Conservation (phyloP, 2,888 invertebrate genomes). For the Agrotis exclamationis region DNA sequence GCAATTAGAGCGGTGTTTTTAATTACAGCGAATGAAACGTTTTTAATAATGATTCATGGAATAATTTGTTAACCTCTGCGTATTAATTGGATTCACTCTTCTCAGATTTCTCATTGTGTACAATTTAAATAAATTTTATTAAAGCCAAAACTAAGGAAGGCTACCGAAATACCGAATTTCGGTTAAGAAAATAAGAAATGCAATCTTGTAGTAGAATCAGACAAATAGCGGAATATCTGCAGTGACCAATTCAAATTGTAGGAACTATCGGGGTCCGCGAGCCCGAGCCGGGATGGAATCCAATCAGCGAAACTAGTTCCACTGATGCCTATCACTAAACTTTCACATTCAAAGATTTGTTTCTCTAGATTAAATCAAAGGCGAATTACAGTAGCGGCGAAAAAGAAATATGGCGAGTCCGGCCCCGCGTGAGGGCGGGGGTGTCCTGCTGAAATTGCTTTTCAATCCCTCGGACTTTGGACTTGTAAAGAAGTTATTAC, state of each 20-base stretch:
- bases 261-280: constrained; percentile 78
- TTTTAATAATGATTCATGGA: constrained; percentile 43
- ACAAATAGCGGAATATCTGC: constrained; percentile 85
- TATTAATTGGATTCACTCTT: constrained; percentile 32
- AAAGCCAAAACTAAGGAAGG: constrained; percentile 59
- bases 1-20: constrained; percentile 47
- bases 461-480: constrained; percentile 92
- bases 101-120: constrained; percentile 14
- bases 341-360: constrained; percentile 91
- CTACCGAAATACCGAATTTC: constrained; percentile 75
- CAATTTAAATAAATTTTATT: constrained; percentile 41
- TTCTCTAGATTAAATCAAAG: constrained; percentile 91
- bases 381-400: constrained; percentile 91
- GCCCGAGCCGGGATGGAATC: constrained; percentile 83
- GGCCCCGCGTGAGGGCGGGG: constrained; percentile 88
- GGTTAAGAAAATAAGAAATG: constrained; percentile 84
- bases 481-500: constrained; percentile 92
- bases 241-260: constrained; percentile 86
- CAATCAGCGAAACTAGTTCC: constrained; percentile 90
- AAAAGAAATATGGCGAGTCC: constrained; percentile 90
- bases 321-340: constrained; percentile 90
- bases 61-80: constrained; percentile 27
- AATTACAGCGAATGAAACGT: constrained; percentile 47
- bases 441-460: constrained; percentile 92
- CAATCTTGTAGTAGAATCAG: constrained; percentile 88